These are phyloP conservation scores for Drosophila sulfurigaster DNA, from an alignment of 1,140 invertebrate genomes.

Conservation along the genomic window DNA sequence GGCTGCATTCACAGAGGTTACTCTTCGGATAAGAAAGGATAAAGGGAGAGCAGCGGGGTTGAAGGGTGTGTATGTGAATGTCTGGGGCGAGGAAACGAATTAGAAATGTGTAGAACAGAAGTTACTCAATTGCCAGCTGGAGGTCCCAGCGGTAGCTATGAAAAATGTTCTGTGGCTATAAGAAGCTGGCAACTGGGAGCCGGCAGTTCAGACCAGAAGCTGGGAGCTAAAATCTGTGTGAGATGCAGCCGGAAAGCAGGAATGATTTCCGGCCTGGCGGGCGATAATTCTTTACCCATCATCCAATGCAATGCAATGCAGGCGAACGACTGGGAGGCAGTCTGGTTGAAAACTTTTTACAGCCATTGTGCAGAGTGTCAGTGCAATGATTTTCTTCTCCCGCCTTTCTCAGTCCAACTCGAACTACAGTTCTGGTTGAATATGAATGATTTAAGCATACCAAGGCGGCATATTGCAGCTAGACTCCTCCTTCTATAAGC, in stretches of 20 bases:
- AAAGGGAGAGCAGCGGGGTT: not conserved
- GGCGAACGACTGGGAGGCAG: constrained; percentile 11
- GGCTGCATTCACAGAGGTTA: constrained; percentile 14
- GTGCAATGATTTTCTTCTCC: constrained; percentile 44
- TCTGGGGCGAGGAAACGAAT: constrained; percentile 62
- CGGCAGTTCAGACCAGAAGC: constrained; percentile 9
- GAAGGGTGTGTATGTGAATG: constrained; percentile 2
- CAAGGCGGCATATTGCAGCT: constrained; percentile 41
- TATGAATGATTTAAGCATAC: constrained; percentile 68
- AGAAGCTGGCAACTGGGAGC: constrained; percentile 40
- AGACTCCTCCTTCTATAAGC: not conserved
- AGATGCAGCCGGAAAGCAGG: constrained; percentile 63
- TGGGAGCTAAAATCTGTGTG: constrained; percentile 39
- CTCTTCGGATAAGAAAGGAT: not conserved
- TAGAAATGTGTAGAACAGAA: constrained; percentile 83
- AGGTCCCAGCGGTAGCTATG: constrained; percentile 45
- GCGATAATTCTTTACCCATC: constrained; percentile 71
- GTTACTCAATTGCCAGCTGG: constrained; percentile 62
- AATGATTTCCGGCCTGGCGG: constrained; percentile 69
- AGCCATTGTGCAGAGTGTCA: constrained; percentile 62
- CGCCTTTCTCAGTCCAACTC: not conserved
- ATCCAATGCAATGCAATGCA: constrained; percentile 38
- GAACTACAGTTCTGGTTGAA: constrained; percentile 24
- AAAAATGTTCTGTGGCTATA: constrained; percentile 63
- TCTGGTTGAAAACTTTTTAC: constrained; percentile 63